Evolutionary conservation across 2,797 vertebrate genomes (phyloP).

Genomic region (Leucoraja ocellata): DNA sequence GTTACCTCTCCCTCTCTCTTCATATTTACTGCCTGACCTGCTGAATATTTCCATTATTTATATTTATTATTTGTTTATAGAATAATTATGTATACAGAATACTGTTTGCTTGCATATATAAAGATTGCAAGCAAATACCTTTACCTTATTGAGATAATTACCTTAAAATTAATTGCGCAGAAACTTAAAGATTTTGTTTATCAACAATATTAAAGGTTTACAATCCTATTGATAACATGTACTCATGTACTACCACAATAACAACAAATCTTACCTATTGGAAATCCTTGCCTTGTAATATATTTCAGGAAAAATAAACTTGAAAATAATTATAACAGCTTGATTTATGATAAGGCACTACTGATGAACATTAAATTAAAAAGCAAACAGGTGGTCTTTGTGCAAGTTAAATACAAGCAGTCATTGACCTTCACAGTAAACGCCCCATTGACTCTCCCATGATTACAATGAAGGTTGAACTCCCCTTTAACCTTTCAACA

Average conservation of each 20-base stretch:
- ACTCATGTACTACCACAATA: background rate
- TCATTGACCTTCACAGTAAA: conserved; percentile 20
- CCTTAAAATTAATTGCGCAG: background rate
- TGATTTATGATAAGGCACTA: background rate
- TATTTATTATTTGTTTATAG: no score
- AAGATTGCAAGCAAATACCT: background rate
- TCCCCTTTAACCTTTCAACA: conserved; percentile 28
- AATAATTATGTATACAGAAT: background rate
- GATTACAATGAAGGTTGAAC: conserved; percentile 23
- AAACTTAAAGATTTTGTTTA: background rate
- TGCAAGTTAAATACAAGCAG: background rate
- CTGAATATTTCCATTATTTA: no score
- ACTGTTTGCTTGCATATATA: background rate
- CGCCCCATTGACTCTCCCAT: background rate
- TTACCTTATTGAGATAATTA: background rate
- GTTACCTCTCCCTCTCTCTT: no score
- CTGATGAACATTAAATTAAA: background rate
- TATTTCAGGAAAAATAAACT: background rate
- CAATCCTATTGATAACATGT: background rate
- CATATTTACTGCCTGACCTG: no score
- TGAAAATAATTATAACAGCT: background rate
- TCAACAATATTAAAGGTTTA: background rate
- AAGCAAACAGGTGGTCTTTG: conserved; percentile 30
- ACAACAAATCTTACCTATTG: background rate
- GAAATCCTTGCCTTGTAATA: background rate